Evolutionary conservation across 1,140 invertebrate species (phyloP), one percentile per base, ranked within the genome.

Genomic region (Elymnias hypermnestra): DNA sequence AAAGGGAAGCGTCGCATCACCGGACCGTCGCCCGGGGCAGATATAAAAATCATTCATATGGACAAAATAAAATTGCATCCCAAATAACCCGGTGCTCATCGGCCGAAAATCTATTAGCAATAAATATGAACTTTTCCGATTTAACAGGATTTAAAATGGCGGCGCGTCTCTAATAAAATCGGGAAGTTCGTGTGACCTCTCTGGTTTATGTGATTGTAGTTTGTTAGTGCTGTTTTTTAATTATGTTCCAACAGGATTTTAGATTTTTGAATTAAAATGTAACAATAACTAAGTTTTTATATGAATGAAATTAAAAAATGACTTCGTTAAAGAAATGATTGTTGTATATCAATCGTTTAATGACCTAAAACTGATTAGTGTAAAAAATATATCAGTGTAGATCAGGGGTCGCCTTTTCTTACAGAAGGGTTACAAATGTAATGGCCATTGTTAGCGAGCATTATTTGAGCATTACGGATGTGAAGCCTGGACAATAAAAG

Each of bases 101-200:
- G 70, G 66, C 66, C 75, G 65, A 79, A 79, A 84, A 84, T 84
- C 81, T 84, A 84, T 84, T 82, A 84, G 81, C 77, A 84, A 84
- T 84, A 84, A 84, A 84, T 82, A 84, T 84, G 68, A 84, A 84
- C 61, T 84, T 84, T 84, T 82, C 81, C 75, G 72, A 82, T 84
- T 84, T 79, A 73, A 77, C 69, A 72, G 71, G 77, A 79, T 83
- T 83, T 78, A 76, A 83, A 83, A 79, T 53, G 63, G 72, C 58
- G 53, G 63, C 61, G 57, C 53, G 50, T 62, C 44, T 55, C 44
- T 58, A 51, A 70, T 73, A 64, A 73, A 74, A 72, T 57, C 58
- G 61, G 35, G 60, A 63, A 65, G 58, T 73, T 66, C 63, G 68
- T 73, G 69, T 66, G 67, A 77, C 58, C 72, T 79, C 72, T 62